Evolutionary conservation across 2,888 invertebrate species (phyloP), one percentile per base, ranked within the genome.

Genomic region (Drosophila imparisetae): DNA sequence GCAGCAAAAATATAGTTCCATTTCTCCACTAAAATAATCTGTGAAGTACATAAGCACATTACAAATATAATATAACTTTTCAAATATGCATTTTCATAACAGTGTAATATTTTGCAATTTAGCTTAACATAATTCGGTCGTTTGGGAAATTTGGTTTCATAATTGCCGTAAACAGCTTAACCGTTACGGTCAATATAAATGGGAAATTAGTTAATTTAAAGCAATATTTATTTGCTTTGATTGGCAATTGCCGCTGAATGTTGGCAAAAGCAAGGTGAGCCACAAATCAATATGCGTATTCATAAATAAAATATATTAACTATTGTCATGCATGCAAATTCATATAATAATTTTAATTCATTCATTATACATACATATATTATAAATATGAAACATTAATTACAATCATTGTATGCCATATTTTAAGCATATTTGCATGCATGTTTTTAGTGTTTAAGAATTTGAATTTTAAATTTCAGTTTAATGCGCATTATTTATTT

Each of bases 201-300:
- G 66, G 36, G 30, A 77, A 80, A 83, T 86, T 72, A 80, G 83
- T 77, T 77, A 77, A 86, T 81, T 81, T 83, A 4, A 59, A 66
- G 63, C 52, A 50, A 38, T n/a, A 59, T 65, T 72, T 72, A 72
- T 58, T 50, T 62, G 53, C 32, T 45, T 45, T 63, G 61, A 74
- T 72, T 72, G 58, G 55, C 21, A n/a, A 53, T 64, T 64, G 50
- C 48, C 49, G 57, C 21, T 61, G 58, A 42, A 59, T 29, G 24
- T 60, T 58, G 76, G 59, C 57, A 62, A 42, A 61, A 40, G 54
- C 42, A 54, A 58, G 63, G 52, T 66, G 60, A 61, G 55, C 71
- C 64, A 63, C 69, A 83, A 83, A 79, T 79, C 75, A 79, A 70
- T 71, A 73, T 57, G 54, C 27, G 18, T 48, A 53, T 34, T 48